Evolutionary conservation across 2,888 invertebrate genomes (phyloP), one percentile per base, ranked within the genome.

Genomic region (Siphonodentalium dalli): DNA sequence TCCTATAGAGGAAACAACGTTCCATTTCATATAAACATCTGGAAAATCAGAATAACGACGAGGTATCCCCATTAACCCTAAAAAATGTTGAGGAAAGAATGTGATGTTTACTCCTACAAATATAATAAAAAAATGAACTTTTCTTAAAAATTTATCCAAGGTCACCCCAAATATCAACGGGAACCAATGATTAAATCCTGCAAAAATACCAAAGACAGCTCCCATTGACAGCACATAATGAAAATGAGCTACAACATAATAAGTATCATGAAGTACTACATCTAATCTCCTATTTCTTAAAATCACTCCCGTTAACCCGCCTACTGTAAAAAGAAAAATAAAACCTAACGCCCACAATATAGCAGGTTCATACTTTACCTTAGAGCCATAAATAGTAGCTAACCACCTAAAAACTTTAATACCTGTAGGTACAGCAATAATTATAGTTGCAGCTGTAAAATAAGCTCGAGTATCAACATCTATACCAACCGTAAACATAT

Each of bases 361-460:
- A 27, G 86, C 81, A 0, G 88, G 86, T 0, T 84, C 86, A 69
- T 85, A 86, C 45, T 83, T 83, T 71, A 89, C 77, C 84, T 86
- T 85, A 24, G 86, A 83, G 64, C 89, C 89, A 73, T 87, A 86
- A 21, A 90, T 42, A 8, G 68, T 69, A 15, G 60, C 63, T 83
- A 68, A 71, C 87, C 90, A 90, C 27, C 89, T 88, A 83, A 90
- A 90, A 83, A 91, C 86, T 86, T 91, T 91, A 86, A 91, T 89
- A 66, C 90, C 91, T 18, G 91, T 91, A 0, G 91, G 90, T 0
- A 91, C 86, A 0, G 90, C 90, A 89, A 91, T 91, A 86, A 91
- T 40, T n/a, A 90, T 90, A 18, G 90, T 91, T 0, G 90, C 90
- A 39, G 90, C 88, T 0, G 90, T 91, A 80, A 91, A 91, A 79